Conservation (phyloP, 2,888 invertebrate species). For the Synanthedon myopaeformis region DNA sequence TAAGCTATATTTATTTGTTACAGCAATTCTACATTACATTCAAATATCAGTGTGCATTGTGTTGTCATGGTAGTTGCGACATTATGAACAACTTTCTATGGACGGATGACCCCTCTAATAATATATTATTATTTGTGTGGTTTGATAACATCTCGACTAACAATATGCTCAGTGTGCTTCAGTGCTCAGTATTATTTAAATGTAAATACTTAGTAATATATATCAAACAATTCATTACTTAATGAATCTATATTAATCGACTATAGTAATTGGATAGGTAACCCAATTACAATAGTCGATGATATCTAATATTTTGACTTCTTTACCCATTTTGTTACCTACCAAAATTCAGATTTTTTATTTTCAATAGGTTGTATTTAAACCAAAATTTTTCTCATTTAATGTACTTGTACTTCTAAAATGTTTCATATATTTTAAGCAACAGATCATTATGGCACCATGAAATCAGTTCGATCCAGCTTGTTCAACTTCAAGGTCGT, state of each 20-base stretch:
- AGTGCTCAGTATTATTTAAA: not conserved
- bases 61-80: constrained; percentile 8
- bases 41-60: constrained; percentile 5
- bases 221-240: no score
- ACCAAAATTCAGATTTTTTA: no score
- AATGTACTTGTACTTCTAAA: no score
- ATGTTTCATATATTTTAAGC: not conserved
- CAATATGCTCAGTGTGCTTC: constrained; percentile 4
- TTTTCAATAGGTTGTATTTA: no score
- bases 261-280: no score
- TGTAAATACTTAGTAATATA: no score
- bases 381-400: no score
- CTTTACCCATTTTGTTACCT: no score
- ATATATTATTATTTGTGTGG: not conserved
- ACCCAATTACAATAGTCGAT: no score
- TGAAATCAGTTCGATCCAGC: not conserved
- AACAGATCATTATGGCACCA: not conserved
- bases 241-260: no score
- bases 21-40: not conserved
- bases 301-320: no score
- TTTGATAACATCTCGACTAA: constrained; percentile 29
- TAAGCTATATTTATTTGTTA: not conserved
- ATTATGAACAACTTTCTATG: constrained; percentile 29
- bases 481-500: not conserved
- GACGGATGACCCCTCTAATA: constrained; percentile 35